phyloP scores from a whole-genome alignment of 2,797 vertebrate genomes.

The Xenops minutus region DNA sequence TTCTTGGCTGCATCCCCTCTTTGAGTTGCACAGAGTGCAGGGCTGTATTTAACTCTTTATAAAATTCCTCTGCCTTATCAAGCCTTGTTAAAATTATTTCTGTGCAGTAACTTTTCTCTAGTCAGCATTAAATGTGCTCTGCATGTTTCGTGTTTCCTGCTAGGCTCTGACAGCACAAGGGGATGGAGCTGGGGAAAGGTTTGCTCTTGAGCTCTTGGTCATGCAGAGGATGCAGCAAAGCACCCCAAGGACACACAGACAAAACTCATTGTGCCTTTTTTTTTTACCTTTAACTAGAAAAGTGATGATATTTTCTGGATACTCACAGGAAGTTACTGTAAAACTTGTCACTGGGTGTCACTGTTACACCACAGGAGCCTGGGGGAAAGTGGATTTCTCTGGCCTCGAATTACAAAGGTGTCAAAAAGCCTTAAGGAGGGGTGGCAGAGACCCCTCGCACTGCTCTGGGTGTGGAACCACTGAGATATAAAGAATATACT shows the following conservation, averaged over 20 bases:
- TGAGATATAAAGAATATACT: rapidly evolving
- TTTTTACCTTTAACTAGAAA: not conserved
- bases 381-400: not conserved
- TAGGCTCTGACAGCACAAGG: not conserved
- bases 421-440: not conserved
- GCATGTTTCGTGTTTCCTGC: not conserved
- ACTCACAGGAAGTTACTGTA: not conserved
- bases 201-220: not conserved
- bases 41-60: not conserved
- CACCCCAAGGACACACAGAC: not conserved
- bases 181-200: not conserved
- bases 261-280: not conserved
- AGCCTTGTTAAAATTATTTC: not conserved
- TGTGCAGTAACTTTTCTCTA: not conserved
- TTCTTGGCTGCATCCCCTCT: not conserved
- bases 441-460: rapidly evolving
- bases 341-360: constrained; percentile 55
- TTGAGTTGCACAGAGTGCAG: not conserved
- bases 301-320: not conserved
- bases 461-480: rapidly evolving
- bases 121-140: not conserved
- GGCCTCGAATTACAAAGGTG: not conserved
- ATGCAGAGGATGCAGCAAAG: not conserved
- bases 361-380: constrained; percentile 7
- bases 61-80: not conserved